Base-by-base conservation (phyloP, 2,888 invertebrate genomes). In the Papilio demoleus region DNA sequence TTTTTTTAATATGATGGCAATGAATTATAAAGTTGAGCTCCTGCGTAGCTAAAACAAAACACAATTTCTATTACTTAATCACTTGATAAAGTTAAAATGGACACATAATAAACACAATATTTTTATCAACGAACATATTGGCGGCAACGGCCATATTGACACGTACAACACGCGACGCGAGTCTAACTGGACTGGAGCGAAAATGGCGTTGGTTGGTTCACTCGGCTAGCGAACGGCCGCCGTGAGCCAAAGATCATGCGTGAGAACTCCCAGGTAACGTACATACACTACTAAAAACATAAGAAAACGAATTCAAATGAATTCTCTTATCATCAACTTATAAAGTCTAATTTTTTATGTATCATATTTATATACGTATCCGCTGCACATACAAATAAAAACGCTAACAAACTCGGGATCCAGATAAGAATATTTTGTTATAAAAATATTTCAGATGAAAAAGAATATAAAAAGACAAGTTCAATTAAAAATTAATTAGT, bases 131-230 rank as follows among this genome's bases (percentile, higher is more conserved):
- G 87, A 85, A 84, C 82, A 81, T 80, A 74, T 78, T 70, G 75
- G 71, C 73, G 73, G 73, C 66, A 73, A 62, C 74, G 61, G 74
- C 75, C 73, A 76, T 75, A 68, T 70, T 73, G 67, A 78, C 73
- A 83, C 89, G 82, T 78, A 63, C 76, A 40, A n/a, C 70, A 8
- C 78, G 50, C 75, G 24, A 68, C 76, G 74, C 79, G 79, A 73
- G 75, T 81, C 73, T 84, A 87, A 86, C 88, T 84, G 85, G 87
- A 90, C 90, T 90, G 86, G 80, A 73, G 75, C 76, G 82, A 83
- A 86, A 84, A 86, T 88, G 88, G 86, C 87, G 85, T 77, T 71
- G 76, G 74, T 70, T 71, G 76, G 62, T 72, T 63, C 27, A 70
- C 75, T 71, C 73, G 76, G 72, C 71, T 73, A 71, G 71, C 79